Conservation (phyloP, 2,113 vertebrate species). For the Ia io region DNA sequence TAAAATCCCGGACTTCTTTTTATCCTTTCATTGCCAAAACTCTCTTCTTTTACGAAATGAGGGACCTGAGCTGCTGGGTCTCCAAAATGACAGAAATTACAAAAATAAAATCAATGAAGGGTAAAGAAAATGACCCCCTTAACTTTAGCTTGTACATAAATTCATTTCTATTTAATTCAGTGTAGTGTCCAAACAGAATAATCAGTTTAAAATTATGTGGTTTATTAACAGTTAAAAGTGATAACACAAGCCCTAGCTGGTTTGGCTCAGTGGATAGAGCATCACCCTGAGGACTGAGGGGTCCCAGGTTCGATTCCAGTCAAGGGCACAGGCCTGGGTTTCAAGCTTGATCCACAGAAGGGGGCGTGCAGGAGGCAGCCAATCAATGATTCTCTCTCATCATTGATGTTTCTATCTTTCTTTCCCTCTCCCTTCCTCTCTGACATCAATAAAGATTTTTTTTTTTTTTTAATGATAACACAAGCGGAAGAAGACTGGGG, state of each 20-base stretch:
- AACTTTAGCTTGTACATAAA: conserved; percentile 72
- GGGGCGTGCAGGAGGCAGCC: too few relatives aligned
- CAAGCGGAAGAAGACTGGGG: conserved; percentile 87
- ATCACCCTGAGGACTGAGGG: too few relatives aligned
- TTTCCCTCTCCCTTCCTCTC: too few relatives aligned
- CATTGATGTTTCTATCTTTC: too few relatives aligned
- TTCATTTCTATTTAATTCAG: conserved; percentile 75
- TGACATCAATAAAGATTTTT: conserved; percentile 69
- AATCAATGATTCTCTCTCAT: too few relatives aligned
- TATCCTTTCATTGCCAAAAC: not conserved
- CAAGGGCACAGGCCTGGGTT: too few relatives aligned
- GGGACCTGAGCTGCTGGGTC: not conserved
- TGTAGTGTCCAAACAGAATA: conserved; percentile 80
- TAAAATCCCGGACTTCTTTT: conserved; percentile 32
- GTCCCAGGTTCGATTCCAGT: too few relatives aligned
- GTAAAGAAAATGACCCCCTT: conserved; percentile 60
- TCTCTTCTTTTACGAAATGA: not conserved
- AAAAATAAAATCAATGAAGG: conserved; percentile 47
- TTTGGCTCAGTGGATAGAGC: too few relatives aligned
- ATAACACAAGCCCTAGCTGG: conserved; percentile 79
- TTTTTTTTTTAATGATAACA: conserved; percentile 85
- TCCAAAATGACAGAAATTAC: conserved; percentile 52
- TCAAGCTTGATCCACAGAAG: too few relatives aligned
- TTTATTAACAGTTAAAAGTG: conserved; percentile 92
- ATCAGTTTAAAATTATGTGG: conserved; percentile 83